phyloP scores from a whole-genome alignment of 2,113 vertebrate genomes.

The Sula dactylatra region DNA sequence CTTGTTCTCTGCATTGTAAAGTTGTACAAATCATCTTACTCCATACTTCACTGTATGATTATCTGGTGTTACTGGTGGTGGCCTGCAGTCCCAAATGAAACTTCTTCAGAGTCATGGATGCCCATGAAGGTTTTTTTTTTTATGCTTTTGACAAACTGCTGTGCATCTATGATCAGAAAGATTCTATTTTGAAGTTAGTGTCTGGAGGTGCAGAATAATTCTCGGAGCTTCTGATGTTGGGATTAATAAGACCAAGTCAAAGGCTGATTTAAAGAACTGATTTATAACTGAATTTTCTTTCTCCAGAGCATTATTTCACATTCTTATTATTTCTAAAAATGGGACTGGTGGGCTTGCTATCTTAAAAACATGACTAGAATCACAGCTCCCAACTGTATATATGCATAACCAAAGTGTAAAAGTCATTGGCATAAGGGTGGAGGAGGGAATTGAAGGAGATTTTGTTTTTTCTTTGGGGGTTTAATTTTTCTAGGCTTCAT shows the following conservation, averaged over 20 bases:
- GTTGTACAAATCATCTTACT: not conserved
- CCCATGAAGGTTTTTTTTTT: not conserved
- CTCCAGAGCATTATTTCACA: not conserved
- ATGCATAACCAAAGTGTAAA: not conserved
- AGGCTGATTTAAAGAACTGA: not conserved
- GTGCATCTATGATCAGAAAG: not conserved
- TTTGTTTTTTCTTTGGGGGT: not conserved
- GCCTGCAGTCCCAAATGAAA: not conserved
- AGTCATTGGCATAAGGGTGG: not conserved
- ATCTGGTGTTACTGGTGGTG: not conserved
- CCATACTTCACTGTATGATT: not conserved
- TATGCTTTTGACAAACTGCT: not conserved
- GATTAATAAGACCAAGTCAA: not conserved
- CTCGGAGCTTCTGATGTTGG: not conserved
- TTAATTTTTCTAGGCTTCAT: not conserved
- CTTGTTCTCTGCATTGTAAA: not conserved
- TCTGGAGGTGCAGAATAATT: not conserved
- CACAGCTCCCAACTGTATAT: not conserved
- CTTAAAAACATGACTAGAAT: not conserved
- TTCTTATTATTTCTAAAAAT: not conserved
- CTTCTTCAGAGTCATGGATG: not conserved
- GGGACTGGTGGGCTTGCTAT: not conserved
- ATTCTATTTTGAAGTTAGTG: not conserved
- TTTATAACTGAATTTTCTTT: not conserved
- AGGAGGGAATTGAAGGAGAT: not conserved